A percentile compares a stretch with the other conserved stretches of the same genome.
Conservation (phyloP, 2,113 vertebrate genomes). For the Colinus virginianus region DNA sequence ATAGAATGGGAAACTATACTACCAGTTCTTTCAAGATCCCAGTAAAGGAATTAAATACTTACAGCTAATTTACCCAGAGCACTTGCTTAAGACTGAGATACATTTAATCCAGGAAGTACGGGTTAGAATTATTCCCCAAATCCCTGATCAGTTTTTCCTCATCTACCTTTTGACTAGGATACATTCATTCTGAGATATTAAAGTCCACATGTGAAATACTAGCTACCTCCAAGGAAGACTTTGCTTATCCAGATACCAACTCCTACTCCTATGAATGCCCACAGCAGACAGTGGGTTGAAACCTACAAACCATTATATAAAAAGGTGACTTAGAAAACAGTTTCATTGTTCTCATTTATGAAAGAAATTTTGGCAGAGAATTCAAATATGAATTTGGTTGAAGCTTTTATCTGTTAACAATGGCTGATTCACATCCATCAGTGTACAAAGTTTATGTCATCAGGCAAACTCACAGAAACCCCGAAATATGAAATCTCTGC, state of each 20-base stretch:
- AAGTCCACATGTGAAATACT: not conserved
- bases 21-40: not conserved
- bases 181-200: not conserved
- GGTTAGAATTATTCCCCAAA: not conserved
- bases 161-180: not conserved
- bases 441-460: not conserved
- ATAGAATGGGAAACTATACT: not conserved
- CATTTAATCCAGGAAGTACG: not conserved
- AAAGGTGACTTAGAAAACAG: not conserved
- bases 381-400: not conserved
- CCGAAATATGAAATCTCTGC: not conserved
- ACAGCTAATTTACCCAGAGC: not conserved
- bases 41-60: not conserved
- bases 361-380: not conserved
- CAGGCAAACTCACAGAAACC: not conserved
- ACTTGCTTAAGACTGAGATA: not conserved
- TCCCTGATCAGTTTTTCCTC: not conserved
- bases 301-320: not conserved
- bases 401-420: not conserved
- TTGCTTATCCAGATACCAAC: not conserved
- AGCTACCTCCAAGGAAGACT: not conserved
- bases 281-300: not conserved
- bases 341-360: not conserved
- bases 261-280: not conserved
- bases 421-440: not conserved